phyloP scores from a whole-genome alignment of 2,797 vertebrate species.

The Gymnopithys bicolor region DNA sequence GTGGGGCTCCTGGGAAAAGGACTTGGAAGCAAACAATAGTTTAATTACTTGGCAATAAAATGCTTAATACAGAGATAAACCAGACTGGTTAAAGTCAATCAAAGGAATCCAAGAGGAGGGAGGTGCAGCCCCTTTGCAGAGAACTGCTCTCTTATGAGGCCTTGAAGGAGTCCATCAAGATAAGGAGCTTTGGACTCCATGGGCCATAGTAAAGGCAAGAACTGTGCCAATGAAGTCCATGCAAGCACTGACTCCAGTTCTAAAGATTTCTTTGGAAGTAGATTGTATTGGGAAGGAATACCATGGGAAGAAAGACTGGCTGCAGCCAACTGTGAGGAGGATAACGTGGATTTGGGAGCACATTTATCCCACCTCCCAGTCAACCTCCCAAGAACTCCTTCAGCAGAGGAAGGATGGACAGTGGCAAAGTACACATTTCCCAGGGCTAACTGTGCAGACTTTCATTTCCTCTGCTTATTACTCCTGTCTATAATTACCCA shows the following conservation, averaged over 20 bases:
- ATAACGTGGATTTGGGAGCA: rapidly evolving
- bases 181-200: not conserved
- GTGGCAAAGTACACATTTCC: not conserved
- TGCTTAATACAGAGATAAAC: slow-evolving; percentile 36
- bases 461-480: slow-evolving; percentile 5
- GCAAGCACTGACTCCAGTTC: rapidly evolving
- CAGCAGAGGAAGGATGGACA: not conserved
- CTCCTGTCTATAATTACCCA: slow-evolving; percentile 24
- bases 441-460: not conserved
- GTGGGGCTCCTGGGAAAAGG: not conserved
- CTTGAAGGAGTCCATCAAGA: not conserved
- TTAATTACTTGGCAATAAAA: slow-evolving; percentile 48
- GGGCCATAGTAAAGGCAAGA: rapidly evolving
- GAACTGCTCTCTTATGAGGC: not conserved
- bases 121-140: slow-evolving; percentile 9
- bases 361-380: not conserved
- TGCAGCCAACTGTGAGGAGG: not conserved
- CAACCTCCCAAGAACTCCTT: not conserved
- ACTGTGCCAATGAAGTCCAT: rapidly evolving
- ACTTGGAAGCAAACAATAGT: slow-evolving; percentile 5
- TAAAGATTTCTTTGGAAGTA: not conserved
- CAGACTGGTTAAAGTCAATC: slow-evolving; percentile 37
- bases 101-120: not conserved
- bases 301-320: not conserved
- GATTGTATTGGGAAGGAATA: not conserved